Conservation (phyloP, 2,113 vertebrate genomes). For the Puma concolor region DNA sequence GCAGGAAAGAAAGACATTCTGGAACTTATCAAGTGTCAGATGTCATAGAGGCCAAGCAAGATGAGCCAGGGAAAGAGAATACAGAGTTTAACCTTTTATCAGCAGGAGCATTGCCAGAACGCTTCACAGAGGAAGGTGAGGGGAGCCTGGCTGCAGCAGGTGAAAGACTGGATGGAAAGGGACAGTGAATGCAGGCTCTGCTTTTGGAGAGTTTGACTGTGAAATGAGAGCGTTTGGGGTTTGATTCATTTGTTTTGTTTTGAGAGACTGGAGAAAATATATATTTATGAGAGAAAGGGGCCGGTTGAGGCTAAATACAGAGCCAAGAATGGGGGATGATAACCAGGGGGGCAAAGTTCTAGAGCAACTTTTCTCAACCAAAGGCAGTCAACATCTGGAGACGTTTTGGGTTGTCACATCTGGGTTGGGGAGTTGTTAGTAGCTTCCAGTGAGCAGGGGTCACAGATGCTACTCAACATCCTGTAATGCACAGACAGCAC, state of each 20-base stretch:
- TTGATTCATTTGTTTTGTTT: not conserved
- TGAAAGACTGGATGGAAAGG: not conserved
- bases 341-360: not conserved
- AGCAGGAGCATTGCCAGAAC: not conserved
- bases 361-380: not conserved
- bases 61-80: not conserved
- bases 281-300: not conserved
- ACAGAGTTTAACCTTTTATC: not conserved
- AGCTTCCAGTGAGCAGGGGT: not conserved
- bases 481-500: not conserved
- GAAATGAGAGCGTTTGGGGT: not conserved
- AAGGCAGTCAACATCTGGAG: not conserved
- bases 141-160: not conserved
- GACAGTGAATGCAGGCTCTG: not conserved
- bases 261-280: not conserved
- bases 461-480: not conserved
- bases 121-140: accelerated
- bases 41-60: not conserved
- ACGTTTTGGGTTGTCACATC: not conserved
- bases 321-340: not conserved
- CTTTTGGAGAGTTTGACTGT: not conserved
- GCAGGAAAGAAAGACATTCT: not conserved
- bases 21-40: not conserved
- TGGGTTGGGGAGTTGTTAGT: not conserved
- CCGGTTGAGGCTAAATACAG: not conserved